Percentiles rank a stretch among this genome's conserved stretches.
phyloP scores from a whole-genome alignment of 2,113 vertebrate species.

The Dolichotis patagonum region DNA sequence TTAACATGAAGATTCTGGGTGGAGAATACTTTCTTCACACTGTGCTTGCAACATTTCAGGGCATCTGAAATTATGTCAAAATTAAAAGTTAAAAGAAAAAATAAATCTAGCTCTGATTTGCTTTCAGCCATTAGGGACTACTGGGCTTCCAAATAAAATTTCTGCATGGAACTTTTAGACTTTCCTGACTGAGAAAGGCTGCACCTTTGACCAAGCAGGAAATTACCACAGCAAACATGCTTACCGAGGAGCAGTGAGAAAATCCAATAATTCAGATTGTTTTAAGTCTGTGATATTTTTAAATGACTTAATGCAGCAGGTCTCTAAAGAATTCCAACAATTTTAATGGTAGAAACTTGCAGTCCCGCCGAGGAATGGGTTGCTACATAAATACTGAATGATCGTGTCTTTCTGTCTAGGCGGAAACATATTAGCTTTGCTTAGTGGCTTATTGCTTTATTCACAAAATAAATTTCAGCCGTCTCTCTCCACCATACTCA shows the following conservation, averaged over 20 bases:
- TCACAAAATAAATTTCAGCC: conserved; percentile 84
- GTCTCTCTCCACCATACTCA: conserved; percentile 65
- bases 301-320: conserved; percentile 63
- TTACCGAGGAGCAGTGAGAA: not conserved
- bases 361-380: conserved; percentile 42
- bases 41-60: conserved; percentile 26
- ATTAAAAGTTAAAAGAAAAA: conserved; percentile 54
- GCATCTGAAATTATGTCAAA: conserved; percentile 50
- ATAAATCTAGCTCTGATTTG: conserved; percentile 9
- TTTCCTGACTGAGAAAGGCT: conserved; percentile 44
- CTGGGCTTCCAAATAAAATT: conserved; percentile 50
- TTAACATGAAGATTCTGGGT: not conserved
- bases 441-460: conserved; percentile 84
- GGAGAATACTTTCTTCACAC: not conserved
- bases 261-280: conserved; percentile 59
- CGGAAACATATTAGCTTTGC: conserved; percentile 82
- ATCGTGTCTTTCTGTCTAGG: conserved; percentile 80
- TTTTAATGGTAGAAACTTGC: conserved; percentile 65
- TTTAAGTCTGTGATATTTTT: conserved; percentile 74
- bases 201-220: conserved; percentile 73
- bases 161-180: conserved; percentile 74
- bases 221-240: conserved; percentile 66
- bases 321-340: conserved; percentile 73
- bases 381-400: conserved; percentile 82
- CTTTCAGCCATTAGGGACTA: not conserved